Conservation (phyloP, 2,113 vertebrate genomes). For the Odobenus rosmarus region DNA sequence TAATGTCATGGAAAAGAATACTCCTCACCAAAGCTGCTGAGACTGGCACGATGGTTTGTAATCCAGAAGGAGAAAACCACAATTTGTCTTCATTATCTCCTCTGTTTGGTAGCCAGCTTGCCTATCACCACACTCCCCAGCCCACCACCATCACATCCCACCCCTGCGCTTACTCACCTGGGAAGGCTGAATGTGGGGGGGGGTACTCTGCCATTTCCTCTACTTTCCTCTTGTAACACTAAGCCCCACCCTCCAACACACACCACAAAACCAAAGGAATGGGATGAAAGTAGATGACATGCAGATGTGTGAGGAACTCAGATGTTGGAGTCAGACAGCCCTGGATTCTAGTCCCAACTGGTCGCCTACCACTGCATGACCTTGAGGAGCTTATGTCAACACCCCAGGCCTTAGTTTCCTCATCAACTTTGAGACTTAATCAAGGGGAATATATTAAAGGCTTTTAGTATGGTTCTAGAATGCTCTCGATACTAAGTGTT, state of each 20-base stretch:
- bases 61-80: not conserved
- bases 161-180: accelerated
- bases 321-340: not conserved
- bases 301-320: not conserved
- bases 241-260: not conserved
- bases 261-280: slow-evolving; percentile 26
- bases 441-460: not conserved
- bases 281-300: not conserved
- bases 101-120: not conserved
- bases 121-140: not conserved
- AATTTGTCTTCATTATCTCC: not conserved
- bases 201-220: not conserved
- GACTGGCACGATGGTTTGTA: not conserved
- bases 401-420: not conserved
- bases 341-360: not conserved
- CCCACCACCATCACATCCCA: not conserved
- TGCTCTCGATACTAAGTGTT: not conserved
- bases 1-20: not conserved
- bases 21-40: not conserved
- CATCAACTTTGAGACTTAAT: not conserved
- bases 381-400: not conserved
- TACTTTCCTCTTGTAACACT: not conserved
- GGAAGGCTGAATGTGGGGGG: not conserved
- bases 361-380: not conserved
- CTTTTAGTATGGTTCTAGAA: not conserved